A percentile compares a stretch with the other conserved stretches of the same genome.
These are phyloP conservation scores for Amphiprion percula DNA, from an alignment of 2,113 vertebrate genomes.

Conservation along the genomic window DNA sequence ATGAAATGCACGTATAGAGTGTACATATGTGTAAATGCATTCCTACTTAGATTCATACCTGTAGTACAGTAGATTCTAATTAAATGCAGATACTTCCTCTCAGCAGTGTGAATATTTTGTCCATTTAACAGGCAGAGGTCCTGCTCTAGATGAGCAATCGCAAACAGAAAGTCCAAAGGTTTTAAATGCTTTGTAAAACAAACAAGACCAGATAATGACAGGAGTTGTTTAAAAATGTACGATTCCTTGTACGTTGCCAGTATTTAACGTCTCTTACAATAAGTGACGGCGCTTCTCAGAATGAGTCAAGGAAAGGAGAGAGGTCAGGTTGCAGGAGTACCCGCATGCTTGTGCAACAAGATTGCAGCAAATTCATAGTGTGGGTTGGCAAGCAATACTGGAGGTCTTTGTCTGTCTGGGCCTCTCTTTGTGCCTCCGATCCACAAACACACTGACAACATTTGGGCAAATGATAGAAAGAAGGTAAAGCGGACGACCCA, in stretches of 20 bases:
- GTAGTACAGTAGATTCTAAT: too few relatives aligned
- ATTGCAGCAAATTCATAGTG: neutral
- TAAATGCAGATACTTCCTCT: too few relatives aligned
- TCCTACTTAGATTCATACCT: too few relatives aligned
- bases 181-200: too few relatives aligned
- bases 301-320: neutral
- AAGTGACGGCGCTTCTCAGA: neutral
- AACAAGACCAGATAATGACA: too few relatives aligned
- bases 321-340: slow-evolving; percentile 18
- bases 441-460: neutral
- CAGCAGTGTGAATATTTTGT: too few relatives aligned
- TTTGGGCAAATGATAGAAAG: neutral
- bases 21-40: too few relatives aligned
- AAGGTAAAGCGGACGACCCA: neutral
- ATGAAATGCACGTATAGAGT: too few relatives aligned
- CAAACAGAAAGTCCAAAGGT: too few relatives aligned
- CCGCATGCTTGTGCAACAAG: slow-evolving; percentile 35
- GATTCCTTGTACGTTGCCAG: neutral
- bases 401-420: slow-evolving; percentile 25
- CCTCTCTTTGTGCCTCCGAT: slow-evolving; percentile 4
- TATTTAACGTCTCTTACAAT: neutral
- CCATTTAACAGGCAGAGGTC: too few relatives aligned
- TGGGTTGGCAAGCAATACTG: slow-evolving; percentile 19
- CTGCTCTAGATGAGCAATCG: too few relatives aligned
- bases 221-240: too few relatives aligned